Evolutionary conservation across 23 tunicate genomes (phyloP).

Genomic region (Halocynthia roretzi): DNA sequence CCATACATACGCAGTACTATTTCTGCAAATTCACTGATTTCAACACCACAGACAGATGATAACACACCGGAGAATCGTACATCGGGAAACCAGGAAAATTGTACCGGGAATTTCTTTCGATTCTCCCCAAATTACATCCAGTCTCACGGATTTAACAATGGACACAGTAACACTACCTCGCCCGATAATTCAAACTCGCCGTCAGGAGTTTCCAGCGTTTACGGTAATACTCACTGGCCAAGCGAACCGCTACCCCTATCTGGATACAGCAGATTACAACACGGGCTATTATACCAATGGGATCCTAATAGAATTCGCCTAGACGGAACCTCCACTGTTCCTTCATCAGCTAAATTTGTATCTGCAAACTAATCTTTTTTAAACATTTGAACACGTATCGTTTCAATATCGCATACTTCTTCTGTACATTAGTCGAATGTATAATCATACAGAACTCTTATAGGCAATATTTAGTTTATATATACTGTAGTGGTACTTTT

Average conservation of each 20-base stretch:
- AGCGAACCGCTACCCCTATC: slow-evolving; percentile 12
- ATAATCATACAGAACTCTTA: too few species aligned
- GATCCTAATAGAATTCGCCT: slow-evolving; percentile 19
- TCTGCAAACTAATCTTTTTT: slow-evolving; percentile 7
- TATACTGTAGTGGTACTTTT: too few species aligned
- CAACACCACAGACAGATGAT: background rate
- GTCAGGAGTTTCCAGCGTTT: background rate
- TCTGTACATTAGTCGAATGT: too few species aligned
- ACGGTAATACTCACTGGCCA: slow-evolving; percentile 1
- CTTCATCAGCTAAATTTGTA: slow-evolving; percentile 9
- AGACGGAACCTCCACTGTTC: slow-evolving; percentile 22
- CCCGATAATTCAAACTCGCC: background rate
- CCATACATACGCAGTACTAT: background rate
- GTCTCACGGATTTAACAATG: background rate
- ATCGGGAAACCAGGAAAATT: background rate
- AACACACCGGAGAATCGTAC: background rate
- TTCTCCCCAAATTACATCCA: slow-evolving; percentile 15
- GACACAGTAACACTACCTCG: background rate
- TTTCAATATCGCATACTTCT: too few species aligned
- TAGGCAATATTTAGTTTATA: too few species aligned
- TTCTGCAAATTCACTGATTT: background rate
- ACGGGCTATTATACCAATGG: slow-evolving; percentile 16
- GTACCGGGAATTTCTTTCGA: background rate
- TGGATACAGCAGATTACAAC: slow-evolving; percentile 20
- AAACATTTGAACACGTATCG: too few species aligned